These are phyloP conservation scores for Caenorhabditis uteleia DNA, from an alignment of 2,888 invertebrate genomes.

Conservation along the genomic window DNA sequence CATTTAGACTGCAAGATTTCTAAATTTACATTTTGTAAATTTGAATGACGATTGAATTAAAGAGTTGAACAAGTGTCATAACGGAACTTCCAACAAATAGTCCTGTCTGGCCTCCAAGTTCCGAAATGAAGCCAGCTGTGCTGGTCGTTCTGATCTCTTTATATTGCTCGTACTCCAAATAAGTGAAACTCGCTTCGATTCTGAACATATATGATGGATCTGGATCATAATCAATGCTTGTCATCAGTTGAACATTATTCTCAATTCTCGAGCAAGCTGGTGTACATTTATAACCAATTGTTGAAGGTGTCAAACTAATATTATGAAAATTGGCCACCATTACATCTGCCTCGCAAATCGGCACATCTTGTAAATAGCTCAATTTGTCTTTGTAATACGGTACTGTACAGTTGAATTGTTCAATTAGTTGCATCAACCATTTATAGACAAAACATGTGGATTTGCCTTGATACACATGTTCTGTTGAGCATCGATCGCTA, in stretches of 20 bases:
- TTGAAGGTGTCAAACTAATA: constrained; percentile 32
- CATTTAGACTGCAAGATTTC: neutral
- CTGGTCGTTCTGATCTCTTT: constrained; percentile 43
- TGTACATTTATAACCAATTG: constrained; percentile 37
- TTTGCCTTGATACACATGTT: constrained; percentile 34
- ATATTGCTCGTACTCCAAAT: constrained; percentile 49
- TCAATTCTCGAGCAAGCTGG: constrained; percentile 40
- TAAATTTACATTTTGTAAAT: constrained; percentile 24
- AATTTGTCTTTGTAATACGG: constrained; percentile 41
- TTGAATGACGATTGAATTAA: constrained; percentile 27
- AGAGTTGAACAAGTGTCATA: constrained; percentile 46
- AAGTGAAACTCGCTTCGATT: constrained; percentile 45
- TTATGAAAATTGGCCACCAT: constrained; percentile 38
- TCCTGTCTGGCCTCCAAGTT: constrained; percentile 50
- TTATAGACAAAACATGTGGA: constrained; percentile 46
- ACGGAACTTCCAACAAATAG: constrained; percentile 47
- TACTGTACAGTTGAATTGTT: constrained; percentile 44
- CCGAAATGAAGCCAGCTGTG: constrained; percentile 48
- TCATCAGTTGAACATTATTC: constrained; percentile 33
- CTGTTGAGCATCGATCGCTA: constrained; percentile 25
- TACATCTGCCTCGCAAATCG: constrained; percentile 34
- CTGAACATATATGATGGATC: constrained; percentile 40
- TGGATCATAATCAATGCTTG: constrained; percentile 38
- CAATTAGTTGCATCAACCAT: constrained; percentile 40
- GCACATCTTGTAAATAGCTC: constrained; percentile 18